These are phyloP conservation scores for Troides aeacus DNA, from an alignment of 2,888 invertebrate genomes.

Conservation along the genomic window DNA sequence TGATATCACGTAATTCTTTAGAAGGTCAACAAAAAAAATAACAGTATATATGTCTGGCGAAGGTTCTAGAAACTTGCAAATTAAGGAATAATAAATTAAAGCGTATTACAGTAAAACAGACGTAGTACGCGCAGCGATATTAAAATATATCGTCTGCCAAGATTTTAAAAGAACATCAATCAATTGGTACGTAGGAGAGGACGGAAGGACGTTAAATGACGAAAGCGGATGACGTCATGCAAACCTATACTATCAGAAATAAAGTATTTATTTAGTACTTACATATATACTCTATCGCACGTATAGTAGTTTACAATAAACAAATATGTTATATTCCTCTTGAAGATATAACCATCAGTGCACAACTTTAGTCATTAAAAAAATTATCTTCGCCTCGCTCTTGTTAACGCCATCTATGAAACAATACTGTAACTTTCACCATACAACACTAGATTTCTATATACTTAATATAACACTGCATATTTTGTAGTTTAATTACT, in stretches of 20 bases:
- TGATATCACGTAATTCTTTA: conserved; percentile 11
- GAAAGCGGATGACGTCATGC: conserved; percentile 65
- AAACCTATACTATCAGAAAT: conserved; percentile 40
- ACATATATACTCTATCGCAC: neutral
- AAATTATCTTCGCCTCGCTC: neutral
- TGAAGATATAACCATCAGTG: neutral
- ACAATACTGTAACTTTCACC: conserved; percentile 32
- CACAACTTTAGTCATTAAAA: neutral
- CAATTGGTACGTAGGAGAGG: conserved; percentile 41
- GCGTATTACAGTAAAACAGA: too few relatives aligned
- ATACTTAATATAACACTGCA: neutral
- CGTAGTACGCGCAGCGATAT: neutral
- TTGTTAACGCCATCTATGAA: conserved; percentile 53
- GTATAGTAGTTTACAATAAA: neutral
- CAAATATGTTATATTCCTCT: neutral
- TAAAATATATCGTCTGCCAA: conserved; percentile 36
- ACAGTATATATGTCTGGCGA: neutral
- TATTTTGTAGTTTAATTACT: conserved; percentile 4
- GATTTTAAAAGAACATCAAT: conserved; percentile 53
- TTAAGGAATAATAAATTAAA: neutral
- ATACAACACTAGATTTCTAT: neutral
- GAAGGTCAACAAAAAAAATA: conserved; percentile 12
- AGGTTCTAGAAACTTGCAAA: neutral
- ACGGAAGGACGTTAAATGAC: conserved; percentile 47
- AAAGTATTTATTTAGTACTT: neutral